Evolutionary conservation across 2,113 vertebrate genomes (phyloP).

Genomic region (Procavia capensis): DNA sequence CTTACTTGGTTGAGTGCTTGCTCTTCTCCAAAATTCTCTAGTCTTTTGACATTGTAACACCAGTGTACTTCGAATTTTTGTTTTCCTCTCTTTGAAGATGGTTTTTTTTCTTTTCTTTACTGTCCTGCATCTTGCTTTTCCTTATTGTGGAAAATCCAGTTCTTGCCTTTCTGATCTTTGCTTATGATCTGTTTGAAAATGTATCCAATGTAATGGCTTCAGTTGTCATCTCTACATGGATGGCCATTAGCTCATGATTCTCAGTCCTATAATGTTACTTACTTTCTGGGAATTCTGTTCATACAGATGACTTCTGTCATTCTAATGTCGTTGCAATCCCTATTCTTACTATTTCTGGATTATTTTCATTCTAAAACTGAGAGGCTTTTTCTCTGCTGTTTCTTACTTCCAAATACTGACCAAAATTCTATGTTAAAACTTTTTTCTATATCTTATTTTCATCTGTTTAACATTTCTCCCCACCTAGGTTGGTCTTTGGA

Average conservation of each 20-base stretch:
- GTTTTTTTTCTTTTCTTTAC: neutral
- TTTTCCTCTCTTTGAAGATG: neutral
- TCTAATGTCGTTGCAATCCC: neutral
- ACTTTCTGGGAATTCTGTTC: neutral
- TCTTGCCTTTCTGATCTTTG: slow-evolving; percentile 24
- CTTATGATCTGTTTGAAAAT: neutral
- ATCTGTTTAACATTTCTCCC: slow-evolving; percentile 29
- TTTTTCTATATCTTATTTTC: neutral
- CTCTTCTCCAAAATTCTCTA: neutral
- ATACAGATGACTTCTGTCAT: neutral
- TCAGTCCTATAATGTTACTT: neutral
- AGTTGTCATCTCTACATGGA: neutral
- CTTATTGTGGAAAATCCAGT: neutral
- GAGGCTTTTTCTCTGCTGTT: neutral
- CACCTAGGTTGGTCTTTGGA: slow-evolving; percentile 20
- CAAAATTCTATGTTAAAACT: neutral
- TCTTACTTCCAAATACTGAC: neutral
- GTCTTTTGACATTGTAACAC: neutral
- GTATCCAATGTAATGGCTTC: neutral
- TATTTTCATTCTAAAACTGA: slow-evolving; percentile 1
- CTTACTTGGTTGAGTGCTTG: neutral
- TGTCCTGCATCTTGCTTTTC: neutral
- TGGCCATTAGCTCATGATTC: neutral
- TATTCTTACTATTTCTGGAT: neutral
- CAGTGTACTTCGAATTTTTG: neutral